Evolutionary conservation across 2,797 vertebrate species (phyloP).

Genomic region (Sorex maritimensis): DNA sequence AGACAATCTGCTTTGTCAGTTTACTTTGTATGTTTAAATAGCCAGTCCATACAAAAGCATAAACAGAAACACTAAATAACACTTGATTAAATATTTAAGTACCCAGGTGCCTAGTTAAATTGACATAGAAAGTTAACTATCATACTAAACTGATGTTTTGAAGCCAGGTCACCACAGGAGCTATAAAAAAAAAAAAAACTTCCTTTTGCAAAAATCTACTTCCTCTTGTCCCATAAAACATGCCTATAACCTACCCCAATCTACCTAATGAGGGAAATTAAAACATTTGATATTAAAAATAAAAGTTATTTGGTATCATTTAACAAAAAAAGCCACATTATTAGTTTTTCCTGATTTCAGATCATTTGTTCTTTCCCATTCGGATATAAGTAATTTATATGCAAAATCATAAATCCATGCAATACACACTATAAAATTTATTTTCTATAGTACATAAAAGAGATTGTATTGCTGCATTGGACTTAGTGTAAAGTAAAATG

Average conservation of each 20-base stretch:
- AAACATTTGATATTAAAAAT: background rate
- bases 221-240: background rate
- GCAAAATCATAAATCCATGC: conserved; percentile 33
- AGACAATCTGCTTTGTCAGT: background rate
- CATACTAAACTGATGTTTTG: background rate
- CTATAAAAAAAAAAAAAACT: background rate
- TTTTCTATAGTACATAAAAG: background rate
- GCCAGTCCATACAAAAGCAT: background rate
- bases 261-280: background rate
- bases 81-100: background rate
- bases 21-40: background rate
- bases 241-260: background rate
- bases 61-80: background rate
- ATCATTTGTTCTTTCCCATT: conserved; percentile 3
- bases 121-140: background rate
- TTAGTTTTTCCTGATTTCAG: background rate
- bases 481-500: background rate
- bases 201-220: background rate
- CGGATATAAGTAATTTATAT: background rate
- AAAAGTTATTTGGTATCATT: background rate
- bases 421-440: background rate
- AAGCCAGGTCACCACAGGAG: background rate
- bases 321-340: background rate
- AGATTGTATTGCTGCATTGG: background rate
- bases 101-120: background rate